Conservation (phyloP, 2,888 invertebrate species). For the Lasioglossum figueresi region DNA sequence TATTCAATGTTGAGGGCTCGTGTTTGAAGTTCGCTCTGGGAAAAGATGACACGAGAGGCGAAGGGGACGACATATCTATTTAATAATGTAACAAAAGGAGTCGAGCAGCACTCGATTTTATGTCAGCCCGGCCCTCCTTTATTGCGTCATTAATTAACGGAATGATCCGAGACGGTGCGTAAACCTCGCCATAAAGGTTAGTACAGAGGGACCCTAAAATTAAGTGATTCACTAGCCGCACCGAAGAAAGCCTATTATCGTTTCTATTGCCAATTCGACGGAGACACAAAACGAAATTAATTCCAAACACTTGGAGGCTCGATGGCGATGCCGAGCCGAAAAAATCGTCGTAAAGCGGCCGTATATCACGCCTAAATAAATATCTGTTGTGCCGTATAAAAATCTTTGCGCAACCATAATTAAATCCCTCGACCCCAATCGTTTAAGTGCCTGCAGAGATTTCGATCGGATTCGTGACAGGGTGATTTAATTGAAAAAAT, state of each 20-base stretch:
- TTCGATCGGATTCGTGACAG: not conserved
- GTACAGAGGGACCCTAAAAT: slow-evolving; percentile 33
- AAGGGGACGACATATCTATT: slow-evolving; percentile 10
- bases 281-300: slow-evolving; percentile 41
- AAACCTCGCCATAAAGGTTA: slow-evolving; percentile 65
- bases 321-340: not conserved
- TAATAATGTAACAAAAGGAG: slow-evolving; percentile 20
- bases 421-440: not conserved
- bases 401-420: not conserved
- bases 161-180: slow-evolving; percentile 61
- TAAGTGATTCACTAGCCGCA: slow-evolving; percentile 48
- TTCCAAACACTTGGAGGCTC: not conserved
- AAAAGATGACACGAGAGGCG: not conserved
- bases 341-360: slow-evolving; percentile 19
- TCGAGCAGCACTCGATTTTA: slow-evolving; percentile 56
- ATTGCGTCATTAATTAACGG: slow-evolving; percentile 65
- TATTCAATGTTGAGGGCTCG: not conserved
- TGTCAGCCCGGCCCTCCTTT: slow-evolving; percentile 49
- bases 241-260: slow-evolving; percentile 37
- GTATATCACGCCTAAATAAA: not conserved
- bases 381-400: not conserved
- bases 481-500: not conserved
- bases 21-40: not conserved
- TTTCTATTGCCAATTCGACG: slow-evolving; percentile 29
- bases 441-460: not conserved